phyloP scores from a whole-genome alignment of 2,113 vertebrate genomes.

The Anarhynchus alexandrinus region DNA sequence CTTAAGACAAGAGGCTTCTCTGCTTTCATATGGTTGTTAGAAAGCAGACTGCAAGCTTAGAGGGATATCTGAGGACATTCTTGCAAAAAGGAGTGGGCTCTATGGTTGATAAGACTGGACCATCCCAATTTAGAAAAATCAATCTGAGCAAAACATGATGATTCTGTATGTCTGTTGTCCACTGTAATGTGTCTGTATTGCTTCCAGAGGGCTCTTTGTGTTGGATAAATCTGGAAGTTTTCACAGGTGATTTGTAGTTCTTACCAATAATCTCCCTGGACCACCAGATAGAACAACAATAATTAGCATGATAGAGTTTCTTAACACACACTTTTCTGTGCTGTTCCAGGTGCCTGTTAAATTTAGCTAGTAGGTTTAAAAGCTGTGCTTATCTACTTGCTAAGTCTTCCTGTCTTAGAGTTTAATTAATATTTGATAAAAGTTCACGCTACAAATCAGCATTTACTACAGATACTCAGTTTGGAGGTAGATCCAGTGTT shows the following conservation, averaged over 20 bases:
- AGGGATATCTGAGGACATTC: not conserved
- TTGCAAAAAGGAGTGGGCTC: not conserved
- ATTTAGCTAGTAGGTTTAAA: not conserved
- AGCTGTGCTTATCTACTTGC: not conserved
- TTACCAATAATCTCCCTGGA: not conserved
- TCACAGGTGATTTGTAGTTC: not conserved
- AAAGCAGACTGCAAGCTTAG: not conserved
- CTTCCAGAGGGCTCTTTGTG: not conserved
- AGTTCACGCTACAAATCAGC: not conserved
- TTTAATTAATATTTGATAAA: not conserved
- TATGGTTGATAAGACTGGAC: not conserved
- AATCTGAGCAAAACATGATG: not conserved
- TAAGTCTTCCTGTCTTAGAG: not conserved
- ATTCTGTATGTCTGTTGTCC: not conserved
- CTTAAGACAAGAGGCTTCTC: not conserved
- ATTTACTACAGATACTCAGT: not conserved
- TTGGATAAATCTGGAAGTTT: not conserved
- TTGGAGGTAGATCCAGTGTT: not conserved
- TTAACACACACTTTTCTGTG: not conserved
- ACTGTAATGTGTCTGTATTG: accelerated
- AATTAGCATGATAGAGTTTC: not conserved
- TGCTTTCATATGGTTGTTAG: not conserved
- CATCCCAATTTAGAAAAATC: not conserved
- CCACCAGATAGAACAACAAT: not conserved
- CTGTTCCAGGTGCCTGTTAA: not conserved